phyloP scores from a whole-genome alignment of 64 coral and sea anemone species.

The Stylophora pistillata region DNA sequence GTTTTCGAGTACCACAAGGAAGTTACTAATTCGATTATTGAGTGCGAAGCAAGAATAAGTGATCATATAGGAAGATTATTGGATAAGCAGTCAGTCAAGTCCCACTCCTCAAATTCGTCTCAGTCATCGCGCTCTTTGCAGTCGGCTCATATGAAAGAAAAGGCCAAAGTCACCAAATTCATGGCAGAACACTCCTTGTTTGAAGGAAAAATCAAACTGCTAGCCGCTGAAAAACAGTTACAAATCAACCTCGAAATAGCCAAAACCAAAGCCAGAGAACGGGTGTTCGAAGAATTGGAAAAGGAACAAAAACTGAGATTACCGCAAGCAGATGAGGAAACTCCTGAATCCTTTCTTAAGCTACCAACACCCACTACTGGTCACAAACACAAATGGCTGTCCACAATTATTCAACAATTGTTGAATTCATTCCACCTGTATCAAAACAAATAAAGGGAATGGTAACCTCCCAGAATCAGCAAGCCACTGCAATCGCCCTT shows the following conservation, averaged over 20 bases:
- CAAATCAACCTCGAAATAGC: slow-evolving; percentile 15
- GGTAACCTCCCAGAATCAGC: slow-evolving; percentile 4
- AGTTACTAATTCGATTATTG: slow-evolving; percentile 6
- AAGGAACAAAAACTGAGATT: slow-evolving; percentile 2
- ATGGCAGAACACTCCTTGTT: slow-evolving; percentile 4
- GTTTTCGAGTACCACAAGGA: background rate
- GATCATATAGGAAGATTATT: background rate
- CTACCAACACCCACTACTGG: too few relatives aligned
- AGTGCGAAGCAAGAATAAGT: background rate
- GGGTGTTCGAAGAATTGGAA: background rate
- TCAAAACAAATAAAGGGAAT: background rate
- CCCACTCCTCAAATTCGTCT: slow-evolving; percentile 1
- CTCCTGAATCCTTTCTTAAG: slow-evolving; percentile 4
- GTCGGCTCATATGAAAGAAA: slow-evolving; percentile 2
- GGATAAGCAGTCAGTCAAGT: slow-evolving; percentile 11
- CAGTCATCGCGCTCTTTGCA: background rate
- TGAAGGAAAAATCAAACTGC: background rate
- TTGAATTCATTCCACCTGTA: too few relatives aligned
- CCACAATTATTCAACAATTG: too few relatives aligned
- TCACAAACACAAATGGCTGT: too few relatives aligned
- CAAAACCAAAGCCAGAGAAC: slow-evolving; percentile 2
- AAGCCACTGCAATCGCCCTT: background rate
- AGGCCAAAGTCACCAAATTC: slow-evolving; percentile 8
- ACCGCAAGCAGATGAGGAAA: slow-evolving; percentile 14
- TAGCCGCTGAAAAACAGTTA: slow-evolving; percentile 15